Evolutionary conservation across 2,113 vertebrate genomes (phyloP).

Genomic region (Protobothrops flavoviridis): DNA sequence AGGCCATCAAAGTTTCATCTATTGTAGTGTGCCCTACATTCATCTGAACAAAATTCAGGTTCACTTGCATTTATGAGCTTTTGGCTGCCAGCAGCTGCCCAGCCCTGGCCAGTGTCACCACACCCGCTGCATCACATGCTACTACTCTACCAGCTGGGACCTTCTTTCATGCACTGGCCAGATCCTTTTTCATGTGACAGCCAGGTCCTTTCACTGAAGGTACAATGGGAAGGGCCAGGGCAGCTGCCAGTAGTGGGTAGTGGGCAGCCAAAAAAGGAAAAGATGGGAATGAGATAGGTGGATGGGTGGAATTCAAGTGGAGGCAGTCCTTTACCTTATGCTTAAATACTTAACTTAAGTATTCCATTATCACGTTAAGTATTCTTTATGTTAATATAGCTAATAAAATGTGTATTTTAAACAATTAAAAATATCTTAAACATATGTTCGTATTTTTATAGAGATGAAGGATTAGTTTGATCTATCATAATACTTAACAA

Average conservation of each 20-base stretch:
- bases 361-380: slow-evolving; percentile 67
- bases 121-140: not conserved
- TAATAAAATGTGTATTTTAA: slow-evolving; percentile 63
- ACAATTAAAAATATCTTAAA: slow-evolving; percentile 58
- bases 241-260: not conserved
- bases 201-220: not conserved
- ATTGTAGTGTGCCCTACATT: not conserved
- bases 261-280: not conserved
- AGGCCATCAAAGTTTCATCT: not conserved
- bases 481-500: slow-evolving; percentile 39
- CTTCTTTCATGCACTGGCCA: not conserved
- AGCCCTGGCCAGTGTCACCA: not conserved
- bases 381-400: slow-evolving; percentile 67
- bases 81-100: not conserved
- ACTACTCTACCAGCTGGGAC: not conserved
- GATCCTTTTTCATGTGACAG: not conserved
- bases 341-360: slow-evolving; percentile 57
- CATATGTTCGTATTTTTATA: slow-evolving; percentile 49
- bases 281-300: not conserved
- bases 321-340: not conserved
- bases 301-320: not conserved
- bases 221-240: not conserved
- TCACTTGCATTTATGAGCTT: not conserved
- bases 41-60: not conserved
- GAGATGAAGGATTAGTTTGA: slow-evolving; percentile 36